phyloP scores from a whole-genome alignment of 1,140 invertebrate species.

The Eurosta solidaginis region DNA sequence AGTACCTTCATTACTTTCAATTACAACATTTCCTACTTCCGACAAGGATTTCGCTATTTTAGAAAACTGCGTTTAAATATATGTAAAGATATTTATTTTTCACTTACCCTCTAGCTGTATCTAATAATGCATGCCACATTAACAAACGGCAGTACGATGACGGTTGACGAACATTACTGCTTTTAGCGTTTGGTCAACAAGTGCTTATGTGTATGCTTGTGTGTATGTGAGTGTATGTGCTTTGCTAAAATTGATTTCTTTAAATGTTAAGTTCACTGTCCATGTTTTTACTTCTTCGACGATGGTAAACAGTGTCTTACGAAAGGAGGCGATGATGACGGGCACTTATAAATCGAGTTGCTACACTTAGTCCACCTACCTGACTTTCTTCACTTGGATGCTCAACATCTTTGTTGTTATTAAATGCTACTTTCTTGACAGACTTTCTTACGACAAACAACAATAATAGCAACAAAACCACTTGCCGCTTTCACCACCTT shows the following conservation, averaged over 20 bases:
- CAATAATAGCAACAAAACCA: not conserved
- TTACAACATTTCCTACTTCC: conserved; percentile 5
- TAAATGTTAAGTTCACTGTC: not conserved
- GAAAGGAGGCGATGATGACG: too few relatives aligned
- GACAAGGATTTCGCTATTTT: not conserved
- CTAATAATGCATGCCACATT: too few relatives aligned
- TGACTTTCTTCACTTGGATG: too few relatives aligned
- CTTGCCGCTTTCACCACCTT: too few relatives aligned
- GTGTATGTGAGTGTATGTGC: too few relatives aligned
- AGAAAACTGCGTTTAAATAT: too few relatives aligned
- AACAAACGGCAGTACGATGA: not conserved
- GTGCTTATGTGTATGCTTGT: too few relatives aligned
- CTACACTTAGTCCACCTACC: too few relatives aligned
- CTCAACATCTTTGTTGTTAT: not conserved
- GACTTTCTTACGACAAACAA: not conserved
- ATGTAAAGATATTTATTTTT: too few relatives aligned
- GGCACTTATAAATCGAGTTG: too few relatives aligned
- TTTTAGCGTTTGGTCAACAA: conserved; percentile 1
- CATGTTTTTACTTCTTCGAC: not conserved
- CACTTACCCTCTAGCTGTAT: too few relatives aligned
- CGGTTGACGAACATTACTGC: not conserved
- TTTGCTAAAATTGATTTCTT: not conserved
- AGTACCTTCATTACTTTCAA: conserved; percentile 27
- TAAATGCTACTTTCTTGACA: not conserved
- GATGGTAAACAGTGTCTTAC: not conserved